Percentiles rank a stretch among this genome's conserved stretches.
Evolutionary conservation across 1,140 invertebrate genomes (phyloP).

Genomic region (Plectus sambesii): DNA sequence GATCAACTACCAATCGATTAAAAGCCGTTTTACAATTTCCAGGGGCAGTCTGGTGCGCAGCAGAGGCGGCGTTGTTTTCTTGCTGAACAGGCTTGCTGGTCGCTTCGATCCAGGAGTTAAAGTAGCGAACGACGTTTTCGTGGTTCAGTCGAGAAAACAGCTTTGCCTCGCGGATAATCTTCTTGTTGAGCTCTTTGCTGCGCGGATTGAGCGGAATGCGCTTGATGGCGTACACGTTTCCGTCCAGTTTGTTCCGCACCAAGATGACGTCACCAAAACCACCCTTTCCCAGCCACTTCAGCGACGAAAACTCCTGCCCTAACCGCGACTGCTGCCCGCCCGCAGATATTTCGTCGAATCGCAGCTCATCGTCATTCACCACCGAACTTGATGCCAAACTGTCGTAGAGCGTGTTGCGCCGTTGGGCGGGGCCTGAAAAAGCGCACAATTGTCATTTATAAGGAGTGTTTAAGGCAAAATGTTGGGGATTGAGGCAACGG

Average conservation of each 20-base stretch:
- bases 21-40: too few relatives aligned
- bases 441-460: too few relatives aligned
- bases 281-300: constrained; percentile 74
- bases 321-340: constrained; percentile 38
- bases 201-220: constrained; percentile 75
- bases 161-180: constrained; percentile 89
- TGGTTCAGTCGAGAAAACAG: constrained; percentile 83
- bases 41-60: too few relatives aligned
- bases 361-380: too few relatives aligned
- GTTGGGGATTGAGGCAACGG: too few relatives aligned
- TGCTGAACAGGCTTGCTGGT: too few relatives aligned
- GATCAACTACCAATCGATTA: too few relatives aligned
- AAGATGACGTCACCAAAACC: constrained; percentile 92
- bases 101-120: constrained; percentile 95
- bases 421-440: too few relatives aligned
- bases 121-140: constrained; percentile 92
- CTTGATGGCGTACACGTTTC: constrained; percentile 85
- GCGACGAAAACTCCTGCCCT: constrained; percentile 69
- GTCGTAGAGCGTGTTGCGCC: too few relatives aligned
- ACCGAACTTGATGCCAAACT: too few relatives aligned
- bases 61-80: too few relatives aligned
- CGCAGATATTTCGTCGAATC: not conserved
- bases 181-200: constrained; percentile 71
- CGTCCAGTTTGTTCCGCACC: constrained; percentile 81
- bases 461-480: too few relatives aligned